phyloP scores from a whole-genome alignment of 1,140 invertebrate species.

The Megalopta genalis region DNA sequence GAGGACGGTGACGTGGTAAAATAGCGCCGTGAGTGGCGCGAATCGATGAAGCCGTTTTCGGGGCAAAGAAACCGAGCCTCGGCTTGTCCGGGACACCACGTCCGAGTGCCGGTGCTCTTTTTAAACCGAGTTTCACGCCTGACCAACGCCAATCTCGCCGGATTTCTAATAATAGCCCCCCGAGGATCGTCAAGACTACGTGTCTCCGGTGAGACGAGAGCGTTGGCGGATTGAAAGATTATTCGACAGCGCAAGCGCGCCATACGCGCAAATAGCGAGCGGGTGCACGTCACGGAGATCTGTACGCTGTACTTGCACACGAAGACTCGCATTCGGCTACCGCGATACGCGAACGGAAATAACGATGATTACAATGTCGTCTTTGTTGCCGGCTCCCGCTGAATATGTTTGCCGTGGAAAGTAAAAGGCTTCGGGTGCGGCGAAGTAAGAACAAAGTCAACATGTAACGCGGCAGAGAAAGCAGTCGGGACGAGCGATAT shows the following conservation, averaged over 20 bases:
- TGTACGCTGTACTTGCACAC: constrained; percentile 63
- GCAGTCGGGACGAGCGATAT: too few relatives aligned
- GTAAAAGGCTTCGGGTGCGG: too few relatives aligned
- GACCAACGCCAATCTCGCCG: neutral
- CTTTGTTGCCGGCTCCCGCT: too few relatives aligned
- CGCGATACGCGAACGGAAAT: constrained; percentile 23
- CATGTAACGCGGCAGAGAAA: too few relatives aligned
- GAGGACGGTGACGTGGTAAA: too few relatives aligned
- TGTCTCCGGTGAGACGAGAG: constrained; percentile 35
- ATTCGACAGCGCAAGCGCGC: constrained; percentile 55
- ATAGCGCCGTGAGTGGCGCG: neutral
- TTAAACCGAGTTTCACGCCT: neutral
- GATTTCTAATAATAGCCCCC: constrained; percentile 16
- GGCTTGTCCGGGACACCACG: neutral
- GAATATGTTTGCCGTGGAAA: too few relatives aligned
- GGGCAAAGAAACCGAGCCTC: neutral
- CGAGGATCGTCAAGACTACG: neutral
- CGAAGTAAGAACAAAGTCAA: too few relatives aligned
- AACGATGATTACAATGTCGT: too few relatives aligned
- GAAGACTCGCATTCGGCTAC: constrained; percentile 54
- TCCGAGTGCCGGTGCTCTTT: neutral
- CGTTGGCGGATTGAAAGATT: constrained; percentile 41
- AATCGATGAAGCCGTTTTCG: neutral
- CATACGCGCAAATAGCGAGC: constrained; percentile 59
- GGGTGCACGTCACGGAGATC: constrained; percentile 56